Conservation (phyloP, 2,113 vertebrate genomes). For the Tetrax tetrax region DNA sequence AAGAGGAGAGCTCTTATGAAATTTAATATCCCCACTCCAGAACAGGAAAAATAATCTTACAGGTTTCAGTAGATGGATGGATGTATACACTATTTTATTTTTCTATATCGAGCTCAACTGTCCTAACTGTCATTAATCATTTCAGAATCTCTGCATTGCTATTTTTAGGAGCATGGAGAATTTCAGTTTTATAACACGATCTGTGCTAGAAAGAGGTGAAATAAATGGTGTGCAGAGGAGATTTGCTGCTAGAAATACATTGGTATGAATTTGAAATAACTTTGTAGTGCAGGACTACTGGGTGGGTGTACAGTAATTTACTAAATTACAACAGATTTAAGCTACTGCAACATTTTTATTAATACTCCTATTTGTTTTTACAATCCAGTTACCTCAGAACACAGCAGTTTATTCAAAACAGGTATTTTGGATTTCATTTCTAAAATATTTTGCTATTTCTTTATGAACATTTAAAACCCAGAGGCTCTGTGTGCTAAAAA, state of each 20-base stretch:
- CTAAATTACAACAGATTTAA: slow-evolving; percentile 56
- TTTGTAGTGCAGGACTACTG: slow-evolving; percentile 14
- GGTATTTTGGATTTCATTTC: slow-evolving; percentile 45
- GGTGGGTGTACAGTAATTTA: slow-evolving; percentile 37
- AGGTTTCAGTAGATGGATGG: slow-evolving; percentile 44
- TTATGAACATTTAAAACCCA: slow-evolving; percentile 34
- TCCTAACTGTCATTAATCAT: slow-evolving; percentile 66
- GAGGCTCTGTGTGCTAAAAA: not conserved
- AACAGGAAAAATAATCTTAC: slow-evolving; percentile 55
- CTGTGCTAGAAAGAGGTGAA: slow-evolving; percentile 11
- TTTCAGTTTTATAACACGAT: slow-evolving; percentile 29
- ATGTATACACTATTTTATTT: slow-evolving; percentile 34
- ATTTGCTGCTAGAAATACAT: slow-evolving; percentile 20
- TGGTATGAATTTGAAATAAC: slow-evolving; percentile 38
- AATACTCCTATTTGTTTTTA: slow-evolving; percentile 58
- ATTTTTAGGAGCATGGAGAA: slow-evolving; percentile 43
- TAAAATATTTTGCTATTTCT: slow-evolving; percentile 37
- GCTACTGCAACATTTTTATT: slow-evolving; percentile 51
- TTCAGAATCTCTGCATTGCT: slow-evolving; percentile 31
- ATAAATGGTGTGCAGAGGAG: slow-evolving; percentile 8
- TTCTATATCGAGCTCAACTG: slow-evolving; percentile 32
- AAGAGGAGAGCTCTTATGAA: slow-evolving; percentile 2
- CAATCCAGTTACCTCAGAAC: slow-evolving; percentile 42
- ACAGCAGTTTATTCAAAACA: slow-evolving; percentile 53
- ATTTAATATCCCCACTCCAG: slow-evolving; percentile 29